A percentile compares a stretch with the other conserved stretches of the same genome.
phyloP scores from a whole-genome alignment of 2,888 invertebrate species.

The Tenthredo scrophulariae region DNA sequence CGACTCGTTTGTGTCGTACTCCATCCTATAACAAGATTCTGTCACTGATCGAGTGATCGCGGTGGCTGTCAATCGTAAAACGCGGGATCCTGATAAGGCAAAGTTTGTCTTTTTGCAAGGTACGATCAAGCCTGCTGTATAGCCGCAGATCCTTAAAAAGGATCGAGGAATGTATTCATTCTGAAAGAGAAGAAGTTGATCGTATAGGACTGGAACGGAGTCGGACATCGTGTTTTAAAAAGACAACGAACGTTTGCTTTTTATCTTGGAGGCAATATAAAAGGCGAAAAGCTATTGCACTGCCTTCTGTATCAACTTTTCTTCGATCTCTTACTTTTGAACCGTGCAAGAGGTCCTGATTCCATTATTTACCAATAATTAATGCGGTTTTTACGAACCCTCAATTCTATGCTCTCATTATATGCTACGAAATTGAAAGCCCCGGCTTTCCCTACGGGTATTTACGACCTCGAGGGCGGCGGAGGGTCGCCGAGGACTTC shows the following conservation, averaged over 20 bases:
- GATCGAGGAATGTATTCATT: conserved; percentile 19
- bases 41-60: conserved; percentile 47
- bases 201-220: not conserved
- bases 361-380: not conserved
- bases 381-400: not conserved
- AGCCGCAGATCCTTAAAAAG: not conserved
- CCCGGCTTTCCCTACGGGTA: not conserved
- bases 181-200: conserved; percentile 2
- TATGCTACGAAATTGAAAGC: not conserved
- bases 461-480: conserved; percentile 41
- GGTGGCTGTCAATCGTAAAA: conserved; percentile 22
- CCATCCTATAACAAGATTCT: not conserved
- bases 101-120: conserved; percentile 16
- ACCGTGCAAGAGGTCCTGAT: not conserved
- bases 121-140: not conserved
- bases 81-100: conserved; percentile 30
- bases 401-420: not conserved
- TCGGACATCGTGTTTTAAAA: not conserved
- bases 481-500: conserved; percentile 64
- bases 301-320: not conserved
- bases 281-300: not conserved
- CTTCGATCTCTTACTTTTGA: not conserved
- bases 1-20: not conserved
- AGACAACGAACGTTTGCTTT: not conserved
- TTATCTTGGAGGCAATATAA: not conserved